phyloP scores from a whole-genome alignment of 1,140 invertebrate genomes.

The Andrena cerasifolii region DNA sequence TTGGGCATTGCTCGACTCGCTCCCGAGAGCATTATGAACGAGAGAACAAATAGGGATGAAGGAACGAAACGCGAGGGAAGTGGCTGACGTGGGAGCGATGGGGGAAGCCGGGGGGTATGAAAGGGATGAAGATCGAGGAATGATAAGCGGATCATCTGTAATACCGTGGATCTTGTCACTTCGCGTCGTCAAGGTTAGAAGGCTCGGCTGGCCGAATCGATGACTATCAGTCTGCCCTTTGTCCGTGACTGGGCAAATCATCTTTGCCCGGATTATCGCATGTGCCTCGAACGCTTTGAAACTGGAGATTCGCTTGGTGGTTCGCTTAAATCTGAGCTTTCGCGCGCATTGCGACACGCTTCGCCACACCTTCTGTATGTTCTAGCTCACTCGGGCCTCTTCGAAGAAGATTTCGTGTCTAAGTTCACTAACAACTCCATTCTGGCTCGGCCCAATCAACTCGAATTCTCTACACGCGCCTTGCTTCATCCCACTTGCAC shows the following conservation, averaged over 20 bases:
- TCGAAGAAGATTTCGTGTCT: too few species aligned
- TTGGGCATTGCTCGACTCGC: conserved; percentile 12
- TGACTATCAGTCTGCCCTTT: not conserved
- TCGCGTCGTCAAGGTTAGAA: conserved; percentile 3
- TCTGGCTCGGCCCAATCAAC: too few species aligned
- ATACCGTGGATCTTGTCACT: conserved; percentile 28
- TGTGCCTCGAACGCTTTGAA: not conserved
- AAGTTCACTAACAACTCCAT: too few species aligned
- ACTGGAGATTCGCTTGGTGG: too few species aligned
- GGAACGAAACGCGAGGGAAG: conserved; percentile 7
- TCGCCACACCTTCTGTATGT: too few species aligned
- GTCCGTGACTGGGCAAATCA: not conserved
- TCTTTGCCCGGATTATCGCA: not conserved
- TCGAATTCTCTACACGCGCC: too few species aligned
- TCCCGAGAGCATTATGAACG: conserved; percentile 35
- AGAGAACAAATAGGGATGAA: conserved; percentile 11
- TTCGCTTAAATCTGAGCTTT: too few species aligned
- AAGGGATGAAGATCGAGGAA: conserved; percentile 22
- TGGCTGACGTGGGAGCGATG: not conserved
- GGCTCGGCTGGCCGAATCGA: conserved; percentile 5
- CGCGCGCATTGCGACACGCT: too few species aligned
- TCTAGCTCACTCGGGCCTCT: too few species aligned
- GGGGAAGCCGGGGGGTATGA: not conserved
- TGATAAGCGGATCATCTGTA: conserved; percentile 50
- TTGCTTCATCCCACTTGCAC: too few species aligned